Conservation (phyloP, 2,113 vertebrate species). For the Elachura formosa region DNA sequence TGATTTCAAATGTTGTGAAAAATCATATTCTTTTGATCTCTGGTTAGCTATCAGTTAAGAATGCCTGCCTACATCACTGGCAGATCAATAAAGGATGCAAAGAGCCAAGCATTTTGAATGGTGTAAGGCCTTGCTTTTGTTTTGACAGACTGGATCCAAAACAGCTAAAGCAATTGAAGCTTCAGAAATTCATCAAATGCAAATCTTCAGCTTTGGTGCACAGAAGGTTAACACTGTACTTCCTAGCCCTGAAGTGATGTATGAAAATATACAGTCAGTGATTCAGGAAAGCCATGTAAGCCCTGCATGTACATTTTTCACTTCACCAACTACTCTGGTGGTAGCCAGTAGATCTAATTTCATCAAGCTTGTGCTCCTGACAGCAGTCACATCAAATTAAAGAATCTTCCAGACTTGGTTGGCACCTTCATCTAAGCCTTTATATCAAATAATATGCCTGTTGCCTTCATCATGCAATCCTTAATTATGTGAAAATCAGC, state of each 20-base stretch:
- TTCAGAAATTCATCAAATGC: neutral
- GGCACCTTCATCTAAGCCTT: conserved; percentile 64
- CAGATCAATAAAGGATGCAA: neutral
- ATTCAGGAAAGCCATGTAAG: conserved; percentile 54
- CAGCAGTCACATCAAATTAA: conserved; percentile 67
- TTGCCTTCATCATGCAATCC: conserved; percentile 61
- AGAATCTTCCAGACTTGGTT: conserved; percentile 50
- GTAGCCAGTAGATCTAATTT: conserved; percentile 54
- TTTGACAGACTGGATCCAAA: neutral
- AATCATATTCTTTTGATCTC: neutral
- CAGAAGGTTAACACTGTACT: conserved; percentile 35
- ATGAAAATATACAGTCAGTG: conserved; percentile 32
- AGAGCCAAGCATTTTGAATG: neutral
- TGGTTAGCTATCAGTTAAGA: neutral
- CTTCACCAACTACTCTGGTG: conserved; percentile 9
- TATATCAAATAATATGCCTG: conserved; percentile 61
- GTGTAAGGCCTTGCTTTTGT: neutral
- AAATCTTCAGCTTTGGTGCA: neutral
- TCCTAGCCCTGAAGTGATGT: neutral
- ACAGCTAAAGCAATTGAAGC: neutral
- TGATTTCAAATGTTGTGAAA: neutral
- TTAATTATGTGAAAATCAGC: conserved; percentile 69
- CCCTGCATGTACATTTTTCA: conserved; percentile 51
- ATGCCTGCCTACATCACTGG: neutral
- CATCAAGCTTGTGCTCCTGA: conserved; percentile 39